Conservation (phyloP, 2,888 invertebrate genomes). For the Diogma glabrata region DNA sequence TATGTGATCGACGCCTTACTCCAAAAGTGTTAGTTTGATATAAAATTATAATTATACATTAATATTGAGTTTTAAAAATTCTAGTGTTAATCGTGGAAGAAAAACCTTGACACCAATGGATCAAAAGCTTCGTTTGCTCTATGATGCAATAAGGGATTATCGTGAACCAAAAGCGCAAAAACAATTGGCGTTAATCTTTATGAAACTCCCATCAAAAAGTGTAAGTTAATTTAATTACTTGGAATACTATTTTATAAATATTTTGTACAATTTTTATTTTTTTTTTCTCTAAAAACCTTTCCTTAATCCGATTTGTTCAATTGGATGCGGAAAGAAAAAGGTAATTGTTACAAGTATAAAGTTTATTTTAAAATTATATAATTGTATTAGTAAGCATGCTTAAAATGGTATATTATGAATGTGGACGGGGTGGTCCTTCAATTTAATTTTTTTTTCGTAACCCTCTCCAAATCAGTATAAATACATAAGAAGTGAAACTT, state of each 20-base stretch:
- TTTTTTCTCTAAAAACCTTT: constrained; percentile 6
- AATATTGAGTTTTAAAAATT: constrained; percentile 4
- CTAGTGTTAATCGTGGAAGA: too few relatives aligned
- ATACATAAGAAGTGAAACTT: too few relatives aligned
- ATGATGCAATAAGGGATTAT: constrained; percentile 81
- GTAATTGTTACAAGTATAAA: too few relatives aligned
- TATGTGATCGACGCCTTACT: constrained; percentile 35
- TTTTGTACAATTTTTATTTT: constrained; percentile 8
- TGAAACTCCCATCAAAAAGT: constrained; percentile 84
- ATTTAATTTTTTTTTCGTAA: too few relatives aligned
- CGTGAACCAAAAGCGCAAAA: constrained; percentile 72
- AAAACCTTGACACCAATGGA: constrained; percentile 45
- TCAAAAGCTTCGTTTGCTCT: constrained; percentile 73
- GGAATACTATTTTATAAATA: not conserved
- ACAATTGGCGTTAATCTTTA: constrained; percentile 88
- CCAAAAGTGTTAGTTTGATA: constrained; percentile 28
- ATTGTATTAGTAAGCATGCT: not conserved
- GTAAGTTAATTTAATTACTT: constrained; percentile 34
- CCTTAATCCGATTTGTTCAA: constrained; percentile 7
- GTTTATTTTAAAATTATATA: too few relatives aligned
- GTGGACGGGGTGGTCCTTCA: too few relatives aligned
- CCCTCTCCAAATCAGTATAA: too few relatives aligned
- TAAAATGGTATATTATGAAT: too few relatives aligned
- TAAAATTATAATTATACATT: not conserved
- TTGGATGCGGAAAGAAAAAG: constrained; percentile 22